Evolutionary conservation across 2,113 vertebrate genomes (phyloP), one percentile per base, ranked within the genome.

Genomic region (Hydropotes inermis): DNA sequence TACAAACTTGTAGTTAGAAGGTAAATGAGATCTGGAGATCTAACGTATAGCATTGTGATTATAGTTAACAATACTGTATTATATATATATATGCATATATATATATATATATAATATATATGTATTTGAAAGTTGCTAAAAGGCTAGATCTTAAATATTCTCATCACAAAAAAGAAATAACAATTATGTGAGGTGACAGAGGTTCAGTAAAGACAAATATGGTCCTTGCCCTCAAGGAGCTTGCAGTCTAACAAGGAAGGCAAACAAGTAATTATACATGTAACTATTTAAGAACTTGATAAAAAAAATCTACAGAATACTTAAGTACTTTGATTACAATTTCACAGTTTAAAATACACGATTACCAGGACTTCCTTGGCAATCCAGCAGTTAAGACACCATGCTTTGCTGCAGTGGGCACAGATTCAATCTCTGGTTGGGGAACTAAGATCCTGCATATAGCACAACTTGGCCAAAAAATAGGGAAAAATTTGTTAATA

Each of bases 211-310:
- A 92, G 54, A 79, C 60, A 81, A 89, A 89, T 57, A 83, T 13
- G 12, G 10, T 43, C 21, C 43, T 89, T 92, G 10, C 58, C 78
- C 36, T n/a, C 67, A 55, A 74, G 52, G 16, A 89, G 36, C 45
- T 85, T 86, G 21, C 3, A 54, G 4, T 88, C 61, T 87, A 74
- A n/a, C 85, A 30, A 5, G 5, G 27, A 21, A 67, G 4, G 45
- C 23, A 87, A 50, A 33, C 45, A 93, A 45, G 60, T 70, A 78
- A 78, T 55, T 64, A 55, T 21, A 74, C 33, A 95, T 55, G 79
- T 88, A 90, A 88, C n/a, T 87, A 61, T 39, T 67, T 87, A 83
- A 96, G 47, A 92, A 92, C 50, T 61, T 92, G 70, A 23, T 54
- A 12, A 58, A 58, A 16, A 87, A 90, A 28, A 64, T 16, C 28